Base-by-base conservation (phyloP, 92 coral and sea anemone genomes). In the Phenganax marumi region DNA sequence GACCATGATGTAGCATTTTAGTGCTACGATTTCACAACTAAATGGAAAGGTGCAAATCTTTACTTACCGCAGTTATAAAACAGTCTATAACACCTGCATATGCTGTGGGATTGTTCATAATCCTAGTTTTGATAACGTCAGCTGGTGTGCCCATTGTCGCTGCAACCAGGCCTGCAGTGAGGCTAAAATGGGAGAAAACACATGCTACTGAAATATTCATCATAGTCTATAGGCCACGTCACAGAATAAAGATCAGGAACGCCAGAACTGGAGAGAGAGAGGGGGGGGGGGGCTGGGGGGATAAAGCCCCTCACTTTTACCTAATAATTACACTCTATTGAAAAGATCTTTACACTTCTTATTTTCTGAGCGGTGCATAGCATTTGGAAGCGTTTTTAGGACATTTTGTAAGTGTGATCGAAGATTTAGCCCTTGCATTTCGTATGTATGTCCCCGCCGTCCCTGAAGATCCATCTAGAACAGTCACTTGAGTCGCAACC, bases 81-180 rank as follows among this genome's bases (percentile, higher is more conserved):
- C 98, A 94, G 77, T 94, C 98, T 21, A 94, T 80, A 1, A 93
- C 86, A 21, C 98, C 98, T 88, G 86, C 89, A 83, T 94, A 94
- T 8, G 88, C 91, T 1, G 92, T 85, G 9, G 98, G 98, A 65
- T 94, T 92, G 85, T 92, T 94, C 98, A 94, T 95, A 8, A 95
- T 95, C 76, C 98, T 88, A 16, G 98, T 95, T 77, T 95, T 95
- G 13, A 95, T 90, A 22, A 95, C 98, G 48, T 95, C 98, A 24
- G 97, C 98, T 12, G 98, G 98, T 24, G 98, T 95, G 51, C 98
- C 93, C 46, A 95, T 92, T 23, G 89, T 91, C 0, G 98, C 90
- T 7, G 98, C 98, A 14, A 92, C 93, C 24, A 95, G 84, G 17
- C 98, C 98, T 24, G 93, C 85, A 71, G 95, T 91, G 25, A 84